Conservation (phyloP, 2,113 vertebrate species). For the Oncorhynchus nerka region DNA sequence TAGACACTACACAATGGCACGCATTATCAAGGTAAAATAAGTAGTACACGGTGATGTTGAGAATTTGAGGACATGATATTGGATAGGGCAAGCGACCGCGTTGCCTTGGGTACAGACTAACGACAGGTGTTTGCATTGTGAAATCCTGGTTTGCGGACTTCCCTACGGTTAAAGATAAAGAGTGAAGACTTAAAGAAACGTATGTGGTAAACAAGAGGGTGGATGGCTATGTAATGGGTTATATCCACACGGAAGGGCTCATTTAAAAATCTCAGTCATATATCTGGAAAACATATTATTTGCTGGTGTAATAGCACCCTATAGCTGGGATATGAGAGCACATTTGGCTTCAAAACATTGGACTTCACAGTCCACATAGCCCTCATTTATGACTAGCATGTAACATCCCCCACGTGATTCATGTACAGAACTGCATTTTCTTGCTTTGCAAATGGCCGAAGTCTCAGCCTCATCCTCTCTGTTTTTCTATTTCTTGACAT, state of each 20-base stretch:
- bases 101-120: slow-evolving; percentile 15
- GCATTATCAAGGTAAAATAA: slow-evolving; percentile 33
- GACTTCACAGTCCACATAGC: slow-evolving; percentile 32
- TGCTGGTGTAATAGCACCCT: neutral
- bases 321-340: slow-evolving; percentile 11
- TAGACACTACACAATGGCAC: slow-evolving; percentile 29
- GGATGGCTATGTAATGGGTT: neutral
- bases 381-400: slow-evolving; percentile 45
- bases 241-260: neutral
- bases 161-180: slow-evolving; percentile 42
- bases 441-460: slow-evolving; percentile 57
- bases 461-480: slow-evolving; percentile 43
- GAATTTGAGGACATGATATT: neutral
- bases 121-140: slow-evolving; percentile 31
- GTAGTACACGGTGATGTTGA: slow-evolving; percentile 1
- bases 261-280: neutral
- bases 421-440: slow-evolving; percentile 80
- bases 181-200: slow-evolving; percentile 39
- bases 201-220: neutral
- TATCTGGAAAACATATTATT: neutral
- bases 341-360: slow-evolving; percentile 21
- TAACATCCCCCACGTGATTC: slow-evolving; percentile 73
- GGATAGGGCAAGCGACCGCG: neutral
- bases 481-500: slow-evolving; percentile 77
- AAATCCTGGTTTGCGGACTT: slow-evolving; percentile 33